Evolutionary conservation across 2,888 invertebrate genomes (phyloP), one percentile per base, ranked within the genome.

Genomic region (Oxytorus armatus): DNA sequence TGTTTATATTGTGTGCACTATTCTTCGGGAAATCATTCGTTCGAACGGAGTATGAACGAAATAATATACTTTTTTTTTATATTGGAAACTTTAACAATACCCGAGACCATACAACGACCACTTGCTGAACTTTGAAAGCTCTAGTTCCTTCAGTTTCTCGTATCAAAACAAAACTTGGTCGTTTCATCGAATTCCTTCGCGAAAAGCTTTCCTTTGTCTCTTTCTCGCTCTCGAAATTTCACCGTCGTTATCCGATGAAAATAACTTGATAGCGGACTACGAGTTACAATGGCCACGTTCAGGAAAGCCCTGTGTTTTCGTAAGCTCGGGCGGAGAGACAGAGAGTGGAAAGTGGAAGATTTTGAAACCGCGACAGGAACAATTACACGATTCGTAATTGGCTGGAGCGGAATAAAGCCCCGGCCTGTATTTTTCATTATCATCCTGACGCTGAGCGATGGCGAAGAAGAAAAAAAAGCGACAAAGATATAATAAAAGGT

Each of bases 341-440:
- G 47, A 66, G 16, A 51, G 29, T 44, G 8, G 18, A 53, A 44
- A 23, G 14, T 18, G 39, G 16, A 76, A 68, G 55, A 36, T 76
- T 69, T 21, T 76, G 33, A n/a, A 44, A 57, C 70, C 65, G 39
- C 49, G 57, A 65, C 65, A 73, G 69, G 69, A 73, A 74, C 82
- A 82, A 80, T 82, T 82, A 80, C 80, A 73, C 69, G 73, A 75
- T 78, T 78, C 72, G 76, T 80, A 82, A 82, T 82, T 82, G 65
- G 75, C 57, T 36, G 23, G 29, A 42, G 55, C 57, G 66, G 53
- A 73, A 78, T 75, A 74, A 70, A 63, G 68, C 76, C 76, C 68
- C 10, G n/a, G 63, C 49, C 57, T 55, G 69, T 82, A 81, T 81
- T 82, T n/a, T 82, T 81, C 78, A 82, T 81, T 79, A 81, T 82